A percentile compares a stretch with the other conserved stretches of the same genome.
phyloP scores from a whole-genome alignment of 2,113 vertebrate species.

The Gymnobelideus leadbeateri region DNA sequence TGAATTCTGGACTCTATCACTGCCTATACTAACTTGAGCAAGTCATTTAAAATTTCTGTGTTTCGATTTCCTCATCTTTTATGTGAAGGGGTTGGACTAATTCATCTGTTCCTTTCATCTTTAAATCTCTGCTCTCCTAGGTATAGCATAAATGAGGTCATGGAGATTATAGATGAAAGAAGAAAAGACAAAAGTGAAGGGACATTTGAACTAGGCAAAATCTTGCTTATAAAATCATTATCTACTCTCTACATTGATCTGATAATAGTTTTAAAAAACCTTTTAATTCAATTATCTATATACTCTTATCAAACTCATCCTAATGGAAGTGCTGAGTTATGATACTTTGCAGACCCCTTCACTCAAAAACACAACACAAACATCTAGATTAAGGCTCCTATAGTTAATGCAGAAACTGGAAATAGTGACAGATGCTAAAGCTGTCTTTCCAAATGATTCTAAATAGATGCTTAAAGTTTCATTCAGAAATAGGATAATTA shows the following conservation, averaged over 20 bases:
- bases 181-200: neutral
- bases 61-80: too few relatives aligned
- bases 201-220: slow-evolving; percentile 28
- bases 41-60: too few relatives aligned
- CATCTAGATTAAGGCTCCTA: neutral
- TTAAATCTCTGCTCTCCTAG: neutral
- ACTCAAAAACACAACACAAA: slow-evolving; percentile 10
- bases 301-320: neutral
- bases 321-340: neutral
- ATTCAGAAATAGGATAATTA: slow-evolving; percentile 4
- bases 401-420: neutral
- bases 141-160: neutral
- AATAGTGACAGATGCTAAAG: neutral
- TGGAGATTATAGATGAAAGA: neutral
- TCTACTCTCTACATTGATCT: slow-evolving; percentile 1
- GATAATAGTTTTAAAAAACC: neutral
- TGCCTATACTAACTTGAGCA: too few relatives aligned
- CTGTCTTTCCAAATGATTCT: slow-evolving; percentile 8
- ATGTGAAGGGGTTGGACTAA: too few relatives aligned
- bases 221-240: slow-evolving; percentile 34
- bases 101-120: neutral
- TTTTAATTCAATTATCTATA: neutral
- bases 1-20: too few relatives aligned
- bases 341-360: neutral
- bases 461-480: slow-evolving; percentile 22